phyloP scores from a whole-genome alignment of 2,797 vertebrate genomes.

The Eptatretus atami region DNA sequence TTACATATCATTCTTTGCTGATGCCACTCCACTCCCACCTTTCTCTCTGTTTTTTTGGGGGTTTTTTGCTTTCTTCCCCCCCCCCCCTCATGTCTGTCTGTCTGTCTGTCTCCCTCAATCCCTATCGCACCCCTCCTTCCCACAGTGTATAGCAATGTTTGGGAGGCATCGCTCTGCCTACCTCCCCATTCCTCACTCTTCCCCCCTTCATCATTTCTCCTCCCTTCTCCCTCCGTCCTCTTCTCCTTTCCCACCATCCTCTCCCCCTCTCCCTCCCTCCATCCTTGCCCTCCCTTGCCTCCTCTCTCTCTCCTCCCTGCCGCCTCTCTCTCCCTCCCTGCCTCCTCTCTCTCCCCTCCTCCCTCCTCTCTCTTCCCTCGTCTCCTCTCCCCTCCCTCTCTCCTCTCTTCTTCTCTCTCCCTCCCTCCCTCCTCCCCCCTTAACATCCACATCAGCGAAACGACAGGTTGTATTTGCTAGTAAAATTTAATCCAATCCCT shows the following conservation, averaged over 20 bases:
- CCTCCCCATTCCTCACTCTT: too few species aligned
- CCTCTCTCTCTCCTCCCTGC: neutral
- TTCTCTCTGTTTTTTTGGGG: neutral
- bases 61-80: too few species aligned
- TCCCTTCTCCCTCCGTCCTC: too few species aligned
- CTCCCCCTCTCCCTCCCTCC: neutral
- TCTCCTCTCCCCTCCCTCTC: neutral
- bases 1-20: neutral
- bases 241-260: too few species aligned
- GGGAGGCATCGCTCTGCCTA: too few species aligned
- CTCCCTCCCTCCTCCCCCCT: neutral
- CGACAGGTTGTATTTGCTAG: neutral
- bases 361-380: neutral
- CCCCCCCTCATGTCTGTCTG: too few species aligned
- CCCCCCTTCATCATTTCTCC: too few species aligned
- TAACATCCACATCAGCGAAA: neutral
- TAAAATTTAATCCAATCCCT: too few species aligned
- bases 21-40: neutral
- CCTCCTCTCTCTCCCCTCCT: neutral
- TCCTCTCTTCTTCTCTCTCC: neutral
- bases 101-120: too few species aligned
- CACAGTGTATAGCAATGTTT: too few species aligned
- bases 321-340: neutral
- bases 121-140: too few species aligned
- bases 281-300: neutral